phyloP scores from a whole-genome alignment of 2,888 invertebrate species.

The Tethea ocularis region DNA sequence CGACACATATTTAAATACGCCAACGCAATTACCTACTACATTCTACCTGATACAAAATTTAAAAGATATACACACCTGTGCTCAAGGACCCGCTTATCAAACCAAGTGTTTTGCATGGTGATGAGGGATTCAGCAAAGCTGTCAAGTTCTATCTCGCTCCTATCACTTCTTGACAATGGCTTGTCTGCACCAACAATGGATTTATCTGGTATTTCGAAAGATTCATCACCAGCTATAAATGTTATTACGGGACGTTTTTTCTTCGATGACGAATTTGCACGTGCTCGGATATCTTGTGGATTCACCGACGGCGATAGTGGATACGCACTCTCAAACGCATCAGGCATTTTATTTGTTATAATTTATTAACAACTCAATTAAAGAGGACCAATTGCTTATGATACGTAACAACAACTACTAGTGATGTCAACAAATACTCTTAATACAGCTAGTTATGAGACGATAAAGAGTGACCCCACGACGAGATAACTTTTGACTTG shows the following conservation, averaged over 20 bases:
- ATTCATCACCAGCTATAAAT: conserved; percentile 69
- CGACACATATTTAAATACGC: too few relatives aligned
- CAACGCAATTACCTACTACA: too few relatives aligned
- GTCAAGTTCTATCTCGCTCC: conserved; percentile 81
- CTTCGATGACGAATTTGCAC: conserved; percentile 81
- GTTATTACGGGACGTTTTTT: conserved; percentile 68
- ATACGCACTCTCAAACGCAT: conserved; percentile 82
- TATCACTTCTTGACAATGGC: conserved; percentile 64
- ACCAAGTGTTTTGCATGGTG: conserved; percentile 76
- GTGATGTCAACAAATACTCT: conserved; percentile 31
- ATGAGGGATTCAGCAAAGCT: conserved; percentile 81
- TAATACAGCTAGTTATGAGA: conserved; percentile 45
- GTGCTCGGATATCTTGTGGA: conserved; percentile 82
- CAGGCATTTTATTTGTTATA: conserved; percentile 75
- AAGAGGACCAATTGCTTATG: conserved; percentile 30
- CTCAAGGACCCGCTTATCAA: conserved; percentile 82
- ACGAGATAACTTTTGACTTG: conserved; percentile 66
- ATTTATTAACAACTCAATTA: conserved; percentile 15
- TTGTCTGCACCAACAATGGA: conserved; percentile 68
- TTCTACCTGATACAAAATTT: too few relatives aligned
- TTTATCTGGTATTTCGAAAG: conserved; percentile 76
- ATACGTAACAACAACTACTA: conserved; percentile 44
- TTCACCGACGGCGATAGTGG: conserved; percentile 78
- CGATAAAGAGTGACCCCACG: conserved; percentile 59
- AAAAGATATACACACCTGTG: conserved; percentile 79